A percentile compares a stretch with the other conserved stretches of the same genome.
These are phyloP conservation scores for Polia nebulosa DNA, from an alignment of 2,888 invertebrate genomes.

Conservation along the genomic window DNA sequence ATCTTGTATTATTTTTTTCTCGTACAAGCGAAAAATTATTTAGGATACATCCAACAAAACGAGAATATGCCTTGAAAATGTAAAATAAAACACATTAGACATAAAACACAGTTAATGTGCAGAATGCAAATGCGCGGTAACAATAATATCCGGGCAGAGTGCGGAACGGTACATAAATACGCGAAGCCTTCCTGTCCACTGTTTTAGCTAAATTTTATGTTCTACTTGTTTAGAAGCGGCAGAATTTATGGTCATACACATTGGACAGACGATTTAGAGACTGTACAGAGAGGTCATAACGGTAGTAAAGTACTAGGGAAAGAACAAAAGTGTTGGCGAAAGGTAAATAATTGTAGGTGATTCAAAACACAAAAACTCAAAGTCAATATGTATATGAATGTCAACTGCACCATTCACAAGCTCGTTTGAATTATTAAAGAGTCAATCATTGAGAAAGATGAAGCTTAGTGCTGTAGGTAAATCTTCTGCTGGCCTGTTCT, in stretches of 20 bases:
- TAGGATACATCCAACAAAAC: slow-evolving; percentile 8
- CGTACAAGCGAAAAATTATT: background rate
- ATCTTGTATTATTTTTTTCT: background rate
- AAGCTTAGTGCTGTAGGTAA: no score
- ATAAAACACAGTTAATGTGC: slow-evolving; percentile 68
- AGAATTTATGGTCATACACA: slow-evolving; percentile 54
- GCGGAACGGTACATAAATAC: slow-evolving; percentile 67
- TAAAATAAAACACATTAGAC: slow-evolving; percentile 64
- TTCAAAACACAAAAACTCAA: no score
- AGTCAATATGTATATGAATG: no score
- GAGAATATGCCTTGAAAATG: slow-evolving; percentile 32
- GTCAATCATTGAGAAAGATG: no score
- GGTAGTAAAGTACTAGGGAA: background rate
- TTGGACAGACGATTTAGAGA: slow-evolving; percentile 32
- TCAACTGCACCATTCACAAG: no score
- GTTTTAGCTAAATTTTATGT: slow-evolving; percentile 68
- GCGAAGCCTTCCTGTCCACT: slow-evolving; percentile 62
- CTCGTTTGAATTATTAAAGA: no score
- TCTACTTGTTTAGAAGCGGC: slow-evolving; percentile 53
- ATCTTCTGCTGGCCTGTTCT: no score
- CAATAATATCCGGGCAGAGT: slow-evolving; percentile 70
- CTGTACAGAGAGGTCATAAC: background rate
- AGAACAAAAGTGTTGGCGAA: no score
- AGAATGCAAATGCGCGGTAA: slow-evolving; percentile 67
- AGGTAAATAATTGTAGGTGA: no score